phyloP scores from a whole-genome alignment of 1,140 invertebrate genomes.

The Drosophila kohkoa region DNA sequence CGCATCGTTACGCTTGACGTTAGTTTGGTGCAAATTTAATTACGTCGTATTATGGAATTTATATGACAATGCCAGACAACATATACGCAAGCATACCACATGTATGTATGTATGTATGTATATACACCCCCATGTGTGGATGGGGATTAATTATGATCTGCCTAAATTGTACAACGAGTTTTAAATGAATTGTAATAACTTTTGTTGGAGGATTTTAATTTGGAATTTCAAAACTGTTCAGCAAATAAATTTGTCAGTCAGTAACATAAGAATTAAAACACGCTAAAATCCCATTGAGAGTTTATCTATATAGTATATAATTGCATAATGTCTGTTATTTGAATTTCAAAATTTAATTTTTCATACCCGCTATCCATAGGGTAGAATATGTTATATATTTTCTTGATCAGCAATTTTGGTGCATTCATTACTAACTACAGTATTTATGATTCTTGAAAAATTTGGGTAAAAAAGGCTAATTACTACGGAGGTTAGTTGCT shows the following conservation, averaged over 20 bases:
- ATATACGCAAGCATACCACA: slow-evolving; percentile 2
- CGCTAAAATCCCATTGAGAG: neutral
- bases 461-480: no score
- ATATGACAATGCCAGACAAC: slow-evolving; percentile 70
- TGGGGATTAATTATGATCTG: slow-evolving; percentile 84
- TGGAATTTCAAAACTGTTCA: slow-evolving; percentile 74
- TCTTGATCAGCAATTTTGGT: no score
- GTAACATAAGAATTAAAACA: slow-evolving; percentile 8
- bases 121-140: slow-evolving; percentile 28
- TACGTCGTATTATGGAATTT: slow-evolving; percentile 84
- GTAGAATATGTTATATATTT: no score
- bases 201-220: slow-evolving; percentile 83
- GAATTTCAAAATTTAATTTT: no score
- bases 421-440: no score
- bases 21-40: slow-evolving; percentile 82
- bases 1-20: slow-evolving; percentile 58
- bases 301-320: neutral
- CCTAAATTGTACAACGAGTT: slow-evolving; percentile 66
- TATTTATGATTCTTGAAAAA: no score
- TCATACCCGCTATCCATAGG: no score
- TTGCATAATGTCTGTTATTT: neutral
- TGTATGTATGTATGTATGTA: neutral
- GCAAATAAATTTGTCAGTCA: slow-evolving; percentile 66
- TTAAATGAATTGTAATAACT: slow-evolving; percentile 85
- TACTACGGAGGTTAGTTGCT: no score